Base-by-base conservation (phyloP, 1,140 invertebrate species). In the Drosophila murphyi region DNA sequence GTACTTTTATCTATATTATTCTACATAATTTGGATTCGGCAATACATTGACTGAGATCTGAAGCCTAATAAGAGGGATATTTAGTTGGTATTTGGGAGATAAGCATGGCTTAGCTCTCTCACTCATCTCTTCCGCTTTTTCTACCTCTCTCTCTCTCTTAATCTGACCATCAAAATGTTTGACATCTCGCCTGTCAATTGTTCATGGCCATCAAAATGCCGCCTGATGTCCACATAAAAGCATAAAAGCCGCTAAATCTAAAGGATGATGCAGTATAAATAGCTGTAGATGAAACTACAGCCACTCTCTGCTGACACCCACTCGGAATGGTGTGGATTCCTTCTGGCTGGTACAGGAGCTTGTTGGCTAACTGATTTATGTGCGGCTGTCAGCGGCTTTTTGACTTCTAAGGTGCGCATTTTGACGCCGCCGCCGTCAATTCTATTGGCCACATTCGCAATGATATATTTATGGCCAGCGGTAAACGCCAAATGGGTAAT, bases 191-290 rank as follows among this genome's bases (percentile, higher is more conserved):
- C 83, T 89, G 83, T 88, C 83, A 88, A 80, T 48, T 80, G 73
- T 88, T 89, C 83, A 89, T 89, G 83, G 80, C 65, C 80, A 77
- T 89, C 83, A 88, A 88, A 88, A 80, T 73, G 82, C 79, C 82
- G 82, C 82, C 75, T 77, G 82, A 75, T 74, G 57, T 37, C 29
- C 62, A 69, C 76, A 88, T 88, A 65, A 88, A 88, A 88, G 83
- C 55, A 3, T 45, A 64, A 78, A 88, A 72, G 85, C 83, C 83
- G 83, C 82, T 43, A 43, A 20, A 29, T 10, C 48, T 43, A 3
- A 50, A 12, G 10, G 29, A 7, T 29, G 41, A 31, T 29, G 32
- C 51, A 20, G 20, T 20, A 20, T 32, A 29, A n/a, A 56, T 41
- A 7, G 45, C 32, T 43, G 39, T 43, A 43, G 39, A 41, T 43